Evolutionary conservation across 2,888 invertebrate genomes (phyloP), one percentile per base, ranked within the genome.

Genomic region (Troides aeacus): DNA sequence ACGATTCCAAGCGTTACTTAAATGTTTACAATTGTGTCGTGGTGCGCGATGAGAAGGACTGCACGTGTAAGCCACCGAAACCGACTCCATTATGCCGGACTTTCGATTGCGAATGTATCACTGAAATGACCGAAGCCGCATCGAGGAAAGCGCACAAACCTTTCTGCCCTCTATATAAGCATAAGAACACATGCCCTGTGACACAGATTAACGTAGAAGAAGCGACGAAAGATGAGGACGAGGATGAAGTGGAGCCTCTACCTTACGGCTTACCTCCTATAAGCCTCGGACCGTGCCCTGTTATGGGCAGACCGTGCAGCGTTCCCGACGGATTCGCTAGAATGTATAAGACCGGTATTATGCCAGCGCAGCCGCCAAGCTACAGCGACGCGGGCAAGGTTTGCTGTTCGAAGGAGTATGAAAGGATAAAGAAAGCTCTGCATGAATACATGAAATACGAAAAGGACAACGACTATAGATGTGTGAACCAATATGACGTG

Each of bases 231-330:
- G 82, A 83, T 64, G 88, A 89, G 1, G 88, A 89, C 1, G 89
- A 89, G 76, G 89, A 90, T 60, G 89, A 85, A 72, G 73, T 81
- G 0, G 85, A 89, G 70, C 85, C 88, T 46, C 75, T 92, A 56
- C 92, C 92, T 1, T 92, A 92, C 71, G 92, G 92, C 1, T 76
- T 92, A 24, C 92, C 92, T 1, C 92, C 91, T 1, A 86, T 92
- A 62, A 78, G 84, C 64, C 84, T 92, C 2, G 91, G 90, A 6
- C 92, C 92, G n/a, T 92, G 92, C 79, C 91, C 92, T 62, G 84
- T 92, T 12, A 75, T 91, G 74, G 92, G 92, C 46, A 84, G 88
- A 74, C 92, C 92, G 18, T 92, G 92, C 70, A 76, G 86, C 18
- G 85, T 86, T 1, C 89, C 92, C 18, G 92, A 92, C 71, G 92